Evolutionary conservation across 2,113 vertebrate genomes (phyloP).

Genomic region (Leptodactylus fuscus): DNA sequence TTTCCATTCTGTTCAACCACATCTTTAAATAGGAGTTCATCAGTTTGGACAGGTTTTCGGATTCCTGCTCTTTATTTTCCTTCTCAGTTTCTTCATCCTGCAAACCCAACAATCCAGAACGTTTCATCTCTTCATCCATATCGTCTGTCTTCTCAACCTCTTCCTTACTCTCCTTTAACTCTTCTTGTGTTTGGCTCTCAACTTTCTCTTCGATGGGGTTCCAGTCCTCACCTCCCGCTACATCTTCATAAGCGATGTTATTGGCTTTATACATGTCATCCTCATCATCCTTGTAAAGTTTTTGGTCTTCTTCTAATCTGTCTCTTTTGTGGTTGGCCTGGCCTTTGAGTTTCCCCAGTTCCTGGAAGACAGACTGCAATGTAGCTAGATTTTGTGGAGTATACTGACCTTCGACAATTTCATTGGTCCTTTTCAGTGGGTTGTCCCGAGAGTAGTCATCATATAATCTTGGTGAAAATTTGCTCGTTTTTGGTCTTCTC

Average conservation of each 20-base stretch:
- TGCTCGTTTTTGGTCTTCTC: conserved; percentile 73
- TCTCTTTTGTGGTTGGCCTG: conserved; percentile 75
- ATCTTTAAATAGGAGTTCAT: conserved; percentile 86
- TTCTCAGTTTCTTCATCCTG: conserved; percentile 73
- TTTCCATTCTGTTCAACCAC: conserved; percentile 78
- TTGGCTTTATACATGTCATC: conserved; percentile 83
- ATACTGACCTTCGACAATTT: conserved; percentile 93
- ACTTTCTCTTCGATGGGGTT: conserved; percentile 82
- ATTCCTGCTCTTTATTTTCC: conserved; percentile 73
- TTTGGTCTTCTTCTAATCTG: conserved; percentile 82
- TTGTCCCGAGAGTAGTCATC: conserved; percentile 86
- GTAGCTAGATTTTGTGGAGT: conserved; percentile 94
- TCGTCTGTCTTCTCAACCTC: conserved; percentile 77
- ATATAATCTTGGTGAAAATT: conserved; percentile 79
- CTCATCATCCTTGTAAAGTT: conserved; percentile 80
- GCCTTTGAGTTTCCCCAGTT: conserved; percentile 84
- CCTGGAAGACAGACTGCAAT: conserved; percentile 91
- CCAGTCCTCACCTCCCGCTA: conserved; percentile 86
- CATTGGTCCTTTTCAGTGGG: conserved; percentile 91
- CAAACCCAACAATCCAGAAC: conserved; percentile 74
- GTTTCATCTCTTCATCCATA: conserved; percentile 77
- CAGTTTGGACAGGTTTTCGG: conserved; percentile 82
- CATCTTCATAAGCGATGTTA: conserved; percentile 85
- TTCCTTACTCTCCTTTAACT: conserved; percentile 84
- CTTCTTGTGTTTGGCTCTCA: conserved; percentile 86